Evolutionary conservation across 1,140 invertebrate species (phyloP), one percentile per base, ranked within the genome.

Genomic region (Drosophila eugracilis): DNA sequence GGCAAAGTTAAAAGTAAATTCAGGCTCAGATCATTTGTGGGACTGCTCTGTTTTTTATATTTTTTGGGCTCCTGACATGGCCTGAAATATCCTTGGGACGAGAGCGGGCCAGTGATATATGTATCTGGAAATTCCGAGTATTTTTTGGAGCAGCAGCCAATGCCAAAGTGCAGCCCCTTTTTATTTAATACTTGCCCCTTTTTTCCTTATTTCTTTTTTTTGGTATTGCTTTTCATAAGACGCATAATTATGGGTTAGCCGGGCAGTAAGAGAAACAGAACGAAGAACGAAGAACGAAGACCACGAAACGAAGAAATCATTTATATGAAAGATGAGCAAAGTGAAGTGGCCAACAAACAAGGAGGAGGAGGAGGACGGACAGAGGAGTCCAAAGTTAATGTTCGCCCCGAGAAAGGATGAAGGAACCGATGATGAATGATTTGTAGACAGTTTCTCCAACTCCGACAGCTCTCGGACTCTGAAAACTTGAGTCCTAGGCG

Each of bases 391-490:
- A 59, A 21, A 47, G 55, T 60, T 69, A 63, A 67, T 79, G 75
- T 75, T 72, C 53, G 14, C 9, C 9, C 28, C 15, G 59, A n/a
- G 39, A 3, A n/a, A n/a, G 21, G 41, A 42, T 21, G 39, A 10
- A n/a, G n/a, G 17, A 32, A 34, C 28, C 58, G 66, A 81, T 86
- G 81, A 88, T 81, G 81, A 78, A 86, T 86, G 83, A 86, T 88
- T 81, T 86, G 81, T 86, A 78, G 81, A 81, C 77, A 75, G 79
- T 83, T 65, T 42, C 42, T 42, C 34, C 4, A 5, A 44, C 52
- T 32, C 67, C n/a, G n/a, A n/a, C n/a, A n/a, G n/a, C n/a, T n/a
- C n/a, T n/a, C n/a, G n/a, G n/a, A n/a, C n/a, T n/a, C n/a, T n/a
- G n/a, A 32, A 22, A 24, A 44, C 41, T 44, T 14, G n/a, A 45